Evolutionary conservation across 2,888 invertebrate species (phyloP), one percentile per base, ranked within the genome.

Genomic region (Caenorhabditis parvicauda): DNA sequence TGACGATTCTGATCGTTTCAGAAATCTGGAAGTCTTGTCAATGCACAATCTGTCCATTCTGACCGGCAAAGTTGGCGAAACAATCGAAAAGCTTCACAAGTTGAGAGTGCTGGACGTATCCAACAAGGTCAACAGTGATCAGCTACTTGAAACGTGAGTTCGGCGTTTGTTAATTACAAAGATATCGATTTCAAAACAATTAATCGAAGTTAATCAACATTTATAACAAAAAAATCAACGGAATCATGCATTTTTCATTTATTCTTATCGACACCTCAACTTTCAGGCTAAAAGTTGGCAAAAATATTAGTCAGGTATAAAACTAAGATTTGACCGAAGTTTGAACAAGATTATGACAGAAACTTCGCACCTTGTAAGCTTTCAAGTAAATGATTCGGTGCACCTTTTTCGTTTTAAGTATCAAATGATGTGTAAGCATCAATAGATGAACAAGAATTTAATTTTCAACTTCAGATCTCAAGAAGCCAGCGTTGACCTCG

Each of bases 71-170:
- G 61, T 58, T 7, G 50, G 54, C 9, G 57, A 61, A 21, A 60
- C 64, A 19, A 32, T 72, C 2, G 49, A 53, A 7, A 46, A 42
- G 43, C 42, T 72, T 29, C 50, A 45, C 5, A 61, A 64, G 27
- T 45, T 72, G 17, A 39, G 63, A 45, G 67, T 70, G 2, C 39
- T 72, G 7, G 72, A 72, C 45, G 62, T 69, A 25, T 69, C 69
- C 14, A 53, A 58, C 19, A 66, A 66, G 38, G 58, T 59, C 14
- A 58, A 59, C 37, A 65, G 52, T 0, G 59, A 63, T 41, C 56
- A 65, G 43, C 43, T 57, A 6, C 54, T 53, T 24, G 62, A 62
- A n/a, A 62, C 62, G 39, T 58, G 37, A 14, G 48, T 49, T 28
- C 21, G 9, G 17, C 24, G 12, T 17, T 17, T 25, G 21, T 28